Evolutionary conservation across 2,113 vertebrate species (phyloP), one percentile per base, ranked within the genome.

Genomic region (Colistium nudipinnis): DNA sequence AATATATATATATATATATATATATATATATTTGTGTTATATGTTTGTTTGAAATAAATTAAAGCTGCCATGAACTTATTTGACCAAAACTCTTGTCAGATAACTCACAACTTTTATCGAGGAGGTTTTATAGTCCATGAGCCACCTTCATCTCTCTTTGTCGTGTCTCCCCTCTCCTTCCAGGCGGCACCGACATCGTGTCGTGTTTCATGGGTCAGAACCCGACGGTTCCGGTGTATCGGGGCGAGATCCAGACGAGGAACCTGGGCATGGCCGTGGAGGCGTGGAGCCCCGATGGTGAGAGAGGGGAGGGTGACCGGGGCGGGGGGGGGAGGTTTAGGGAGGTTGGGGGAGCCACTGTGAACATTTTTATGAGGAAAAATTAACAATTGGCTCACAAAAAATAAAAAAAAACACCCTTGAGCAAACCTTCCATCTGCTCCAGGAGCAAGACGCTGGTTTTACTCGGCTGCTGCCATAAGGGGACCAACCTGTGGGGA

Each of bases 121-220:
- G n/a, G n/a, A n/a, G n/a, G n/a, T n/a, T n/a, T n/a, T n/a, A n/a
- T n/a, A n/a, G n/a, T n/a, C n/a, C n/a, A n/a, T n/a, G n/a, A n/a
- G n/a, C n/a, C n/a, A n/a, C n/a, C n/a, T n/a, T n/a, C n/a, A n/a
- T 49, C 35, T 36, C 30, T 47, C 54, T 39, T 7, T 53, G 4
- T 60, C 39, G 10, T 73, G 3, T 56, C 12, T 56, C 11, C 11
- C 20, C 0, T 47, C 3, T 82, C 31, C 70, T 3, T 12, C 10
- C 76, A 99, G 98, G 98, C 51, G 98, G 98, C n/a, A 99, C 97
- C 0, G 97, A 99, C 87, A 99, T 99, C 0, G 88, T 99, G 83
- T 97, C 97, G 0, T 99, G 96, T 88, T 99, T 99, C 86, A 94
- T 99, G 95, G 98, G 98, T 55, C 96, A 98, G 85, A 99, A 99